Evolutionary conservation across 1,140 invertebrate species (phyloP), one percentile per base, ranked within the genome.

Genomic region (Zaprionus ornatus): DNA sequence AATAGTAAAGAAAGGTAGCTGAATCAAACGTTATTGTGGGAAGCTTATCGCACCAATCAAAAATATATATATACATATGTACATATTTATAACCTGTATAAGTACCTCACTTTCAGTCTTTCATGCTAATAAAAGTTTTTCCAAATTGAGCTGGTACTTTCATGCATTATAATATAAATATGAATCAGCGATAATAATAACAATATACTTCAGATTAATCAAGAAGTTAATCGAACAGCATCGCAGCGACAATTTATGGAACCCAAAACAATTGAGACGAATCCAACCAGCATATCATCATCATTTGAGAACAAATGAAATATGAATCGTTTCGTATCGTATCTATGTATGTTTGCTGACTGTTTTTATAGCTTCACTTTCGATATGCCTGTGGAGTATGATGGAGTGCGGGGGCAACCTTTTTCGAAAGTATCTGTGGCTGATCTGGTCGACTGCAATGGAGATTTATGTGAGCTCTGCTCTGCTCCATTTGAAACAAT

Each of bases 401-500:
- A 1, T 3, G 15, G 15, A 7, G n/a, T n/a, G 15, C 5, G 6
- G 40, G 37, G 40, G n/a, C 40, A 45, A 17, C 40, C 2, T 3
- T 45, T 32, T 45, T 45, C n/a, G 40, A 45, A 45, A 17, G n/a
- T 17, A 45, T 45, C 13, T 32, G 54, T 13, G 27, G 48, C 57
- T 68, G 56, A 57, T 74, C 40, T 56, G 15, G 17, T 17, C 17
- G 45, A 23, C 54, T 70, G 48, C 54, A 71, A 75, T 71, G 54
- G 62, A 71, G 73, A 75, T 75, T 75, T 75, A 75, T 70, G 64
- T 45, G 57, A 64, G 40, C 40, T 77, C 56, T 73, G 42, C 79
- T 80, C 57, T 80, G 80, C 77, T 65, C 63, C 66, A 77, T 83
- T 84, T 64, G 66, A 83, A 84, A 67, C 77, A 83, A 84, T 84